Base-by-base conservation (phyloP, 2,888 invertebrate species). In the Conistra vaccinii region DNA sequence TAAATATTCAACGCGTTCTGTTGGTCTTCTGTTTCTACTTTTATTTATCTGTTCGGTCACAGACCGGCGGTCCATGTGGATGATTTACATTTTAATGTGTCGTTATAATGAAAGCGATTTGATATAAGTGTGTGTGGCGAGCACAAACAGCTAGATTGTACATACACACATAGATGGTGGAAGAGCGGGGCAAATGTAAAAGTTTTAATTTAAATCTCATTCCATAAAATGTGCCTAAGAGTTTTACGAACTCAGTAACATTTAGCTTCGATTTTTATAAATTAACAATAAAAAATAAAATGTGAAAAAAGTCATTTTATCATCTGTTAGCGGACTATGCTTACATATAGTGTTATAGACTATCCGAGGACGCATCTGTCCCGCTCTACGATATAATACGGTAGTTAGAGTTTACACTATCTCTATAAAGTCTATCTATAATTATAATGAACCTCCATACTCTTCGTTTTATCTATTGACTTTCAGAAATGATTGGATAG, bases 211-310 rank as follows among this genome's bases (percentile, higher is more conserved):
- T 90, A 90, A 89, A 90, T 92, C 85, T 91, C 89, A 93, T 91
- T 92, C 92, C 92, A 93, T 92, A 92, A 91, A 92, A 94, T 93
- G 95, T 95, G 95, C 95, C 95, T 95, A 94, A 94, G 91, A 92
- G 94, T 92, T 94, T 88, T 81, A 86, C 62, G 90, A 89, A 84
- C 94, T 93, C 93, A 90, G 70, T 91, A 91, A 93, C 90, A 91
- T 88, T 92, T 94, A 94, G 92, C 93, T 93, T 93, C 91, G 88
- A 87, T 90, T 89, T 88, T 89, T 90, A 84, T 83, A 86, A 84
- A 79, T 82, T 83, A 87, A 76, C 80, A 86, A 74, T 77, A 66
- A 73, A 71, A 79, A 73, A 61, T 3, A 68, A 73, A 73, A 75
- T 70, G 72, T 80, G 73, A 61, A 76, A 84, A 69, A 71, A 51